phyloP scores from a whole-genome alignment of 2,888 invertebrate genomes.

The Tetragonisca angustula region DNA sequence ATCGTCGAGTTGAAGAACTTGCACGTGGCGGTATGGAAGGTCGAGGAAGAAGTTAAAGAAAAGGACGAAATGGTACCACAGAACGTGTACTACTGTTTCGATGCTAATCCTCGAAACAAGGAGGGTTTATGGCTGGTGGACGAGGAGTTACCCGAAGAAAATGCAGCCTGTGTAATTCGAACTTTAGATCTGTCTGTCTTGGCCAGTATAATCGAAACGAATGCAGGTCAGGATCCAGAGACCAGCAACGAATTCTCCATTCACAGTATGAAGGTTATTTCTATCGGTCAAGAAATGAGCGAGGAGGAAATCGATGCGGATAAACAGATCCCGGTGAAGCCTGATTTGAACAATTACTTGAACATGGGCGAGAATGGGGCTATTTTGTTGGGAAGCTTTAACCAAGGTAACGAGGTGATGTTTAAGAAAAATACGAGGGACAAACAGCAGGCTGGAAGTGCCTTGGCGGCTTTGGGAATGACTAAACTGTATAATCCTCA shows the following conservation, averaged over 20 bases:
- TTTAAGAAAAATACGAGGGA: constrained; percentile 82
- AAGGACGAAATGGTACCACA: constrained; percentile 53
- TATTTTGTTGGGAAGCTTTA: constrained; percentile 75
- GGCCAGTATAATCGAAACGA: constrained; percentile 79
- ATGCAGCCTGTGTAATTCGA: constrained; percentile 82
- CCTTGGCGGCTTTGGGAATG: constrained; percentile 87
- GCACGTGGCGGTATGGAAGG: constrained; percentile 84
- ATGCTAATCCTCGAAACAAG: constrained; percentile 84
- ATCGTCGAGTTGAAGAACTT: constrained; percentile 81
- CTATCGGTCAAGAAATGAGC: constrained; percentile 73
- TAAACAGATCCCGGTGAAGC: constrained; percentile 76
- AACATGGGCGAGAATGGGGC: constrained; percentile 81
- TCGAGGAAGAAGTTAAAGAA: constrained; percentile 74
- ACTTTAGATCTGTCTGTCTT: constrained; percentile 78
- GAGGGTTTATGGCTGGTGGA: constrained; percentile 20
- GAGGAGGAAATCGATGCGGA: constrained; percentile 78
- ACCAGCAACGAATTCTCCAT: constrained; percentile 72
- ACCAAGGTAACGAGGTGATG: constrained; percentile 82
- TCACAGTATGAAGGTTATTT: constrained; percentile 72
- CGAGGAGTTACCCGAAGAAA: constrained; percentile 45
- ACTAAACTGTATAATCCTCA: constrained; percentile 86
- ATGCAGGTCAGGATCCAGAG: constrained; percentile 55
- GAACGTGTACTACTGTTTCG: constrained; percentile 84
- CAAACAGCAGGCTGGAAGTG: constrained; percentile 86
- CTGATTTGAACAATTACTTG: constrained; percentile 83